A percentile compares a stretch with the other conserved stretches of the same genome.
phyloP scores from a whole-genome alignment of 2,113 vertebrate species.

The Neoarius graeffei region DNA sequence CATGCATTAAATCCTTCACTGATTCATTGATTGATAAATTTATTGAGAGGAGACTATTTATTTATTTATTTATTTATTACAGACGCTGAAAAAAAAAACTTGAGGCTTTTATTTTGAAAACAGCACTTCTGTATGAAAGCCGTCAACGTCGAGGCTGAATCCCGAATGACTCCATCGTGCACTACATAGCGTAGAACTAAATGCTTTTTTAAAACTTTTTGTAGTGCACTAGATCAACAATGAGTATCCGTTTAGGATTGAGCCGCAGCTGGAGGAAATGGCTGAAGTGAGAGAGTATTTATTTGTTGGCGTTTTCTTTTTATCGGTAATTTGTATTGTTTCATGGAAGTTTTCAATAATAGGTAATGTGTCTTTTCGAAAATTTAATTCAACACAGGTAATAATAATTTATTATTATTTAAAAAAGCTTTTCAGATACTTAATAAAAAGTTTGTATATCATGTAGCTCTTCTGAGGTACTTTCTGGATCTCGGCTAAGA shows the following conservation, averaged over 20 bases:
- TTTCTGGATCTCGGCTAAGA: background rate
- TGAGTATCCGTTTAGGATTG: background rate
- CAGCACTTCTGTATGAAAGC: background rate
- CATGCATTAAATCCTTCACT: background rate
- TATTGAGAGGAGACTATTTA: background rate
- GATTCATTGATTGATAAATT: background rate
- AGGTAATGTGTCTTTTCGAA: constrained; percentile 13
- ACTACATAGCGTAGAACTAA: background rate
- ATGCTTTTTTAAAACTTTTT: background rate
- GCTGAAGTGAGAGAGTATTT: background rate
- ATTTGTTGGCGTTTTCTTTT: constrained; percentile 4
- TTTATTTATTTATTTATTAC: no score
- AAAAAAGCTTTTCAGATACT: background rate
- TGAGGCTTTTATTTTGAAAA: constrained; percentile 31
- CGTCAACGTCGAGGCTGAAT: background rate
- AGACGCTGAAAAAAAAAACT: no score
- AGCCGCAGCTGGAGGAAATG: background rate
- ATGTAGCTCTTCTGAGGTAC: background rate
- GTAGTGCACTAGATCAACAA: background rate
- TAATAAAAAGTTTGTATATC: background rate
- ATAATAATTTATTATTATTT: background rate
- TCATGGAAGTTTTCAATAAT: constrained; percentile 48
- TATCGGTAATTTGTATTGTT: constrained; percentile 22
- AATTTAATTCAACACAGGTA: background rate
- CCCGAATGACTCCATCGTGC: background rate